Conservation (phyloP, 1,140 invertebrate species). For the Amyelois transitella region DNA sequence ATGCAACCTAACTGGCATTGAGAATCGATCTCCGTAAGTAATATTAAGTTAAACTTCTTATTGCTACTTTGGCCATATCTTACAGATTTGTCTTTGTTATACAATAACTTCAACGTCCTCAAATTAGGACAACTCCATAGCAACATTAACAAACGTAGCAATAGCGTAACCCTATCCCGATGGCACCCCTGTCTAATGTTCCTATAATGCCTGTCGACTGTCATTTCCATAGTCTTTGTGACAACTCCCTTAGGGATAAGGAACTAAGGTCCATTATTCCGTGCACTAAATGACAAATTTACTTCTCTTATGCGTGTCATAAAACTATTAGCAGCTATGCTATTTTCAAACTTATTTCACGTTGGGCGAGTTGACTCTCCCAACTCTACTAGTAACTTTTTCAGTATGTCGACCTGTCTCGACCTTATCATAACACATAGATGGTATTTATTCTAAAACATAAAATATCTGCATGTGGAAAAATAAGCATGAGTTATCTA, state of each 20-base stretch:
- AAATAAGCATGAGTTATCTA: no score
- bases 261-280: constrained; percentile 33
- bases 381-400: no score
- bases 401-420: no score
- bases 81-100: no score
- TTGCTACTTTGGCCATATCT: no score
- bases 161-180: constrained; percentile 21
- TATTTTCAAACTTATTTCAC: constrained; percentile 44
- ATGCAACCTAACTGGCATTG: no score
- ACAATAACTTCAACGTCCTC: neutral
- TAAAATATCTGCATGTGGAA: no score
- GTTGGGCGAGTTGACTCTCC: no score
- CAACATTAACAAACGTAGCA: neutral
- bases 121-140: neutral
- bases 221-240: constrained; percentile 48
- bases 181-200: constrained; percentile 55
- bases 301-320: constrained; percentile 65
- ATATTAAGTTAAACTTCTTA: no score
- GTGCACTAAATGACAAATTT: constrained; percentile 16
- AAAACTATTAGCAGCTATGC: constrained; percentile 72
- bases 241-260: constrained; percentile 17
- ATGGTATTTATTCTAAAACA: no score
- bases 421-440: no score
- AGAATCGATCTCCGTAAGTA: no score
- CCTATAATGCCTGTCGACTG: constrained; percentile 54